Conservation (phyloP, 1,140 invertebrate genomes). For the Drosophila lini region DNA sequence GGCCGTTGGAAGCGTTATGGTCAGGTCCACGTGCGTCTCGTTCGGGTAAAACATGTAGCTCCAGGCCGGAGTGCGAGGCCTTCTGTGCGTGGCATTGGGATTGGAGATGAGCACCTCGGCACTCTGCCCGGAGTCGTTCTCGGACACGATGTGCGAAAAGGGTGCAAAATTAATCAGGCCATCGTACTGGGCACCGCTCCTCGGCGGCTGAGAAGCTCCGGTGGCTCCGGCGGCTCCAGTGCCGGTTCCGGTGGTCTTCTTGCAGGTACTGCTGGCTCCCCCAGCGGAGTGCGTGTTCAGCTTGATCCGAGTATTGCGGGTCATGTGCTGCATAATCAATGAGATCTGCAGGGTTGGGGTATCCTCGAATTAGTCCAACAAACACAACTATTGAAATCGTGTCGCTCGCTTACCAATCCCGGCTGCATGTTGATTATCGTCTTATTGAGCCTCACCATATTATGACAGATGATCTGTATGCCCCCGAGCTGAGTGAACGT, state of each 20-base stretch:
- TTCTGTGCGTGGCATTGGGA: constrained; percentile 90
- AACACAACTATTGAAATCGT: not conserved
- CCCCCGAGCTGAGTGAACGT: constrained; percentile 88
- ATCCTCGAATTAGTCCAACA: not conserved
- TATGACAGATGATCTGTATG: constrained; percentile 87
- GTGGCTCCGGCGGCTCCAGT: constrained; percentile 40
- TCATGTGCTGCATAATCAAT: constrained; percentile 88
- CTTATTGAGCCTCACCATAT: constrained; percentile 86
- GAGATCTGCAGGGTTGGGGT: constrained; percentile 78
- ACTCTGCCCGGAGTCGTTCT: constrained; percentile 93
- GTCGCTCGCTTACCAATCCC: constrained; percentile 69
- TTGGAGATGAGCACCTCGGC: constrained; percentile 93
- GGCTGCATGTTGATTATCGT: constrained; percentile 85
- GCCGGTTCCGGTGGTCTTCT: constrained; percentile 51
- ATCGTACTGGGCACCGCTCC: constrained; percentile 85
- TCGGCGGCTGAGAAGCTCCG: constrained; percentile 43
- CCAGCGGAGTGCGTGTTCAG: constrained; percentile 52
- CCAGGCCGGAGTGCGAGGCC: constrained; percentile 94
- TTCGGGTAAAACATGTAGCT: constrained; percentile 97
- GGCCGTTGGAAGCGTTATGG: constrained; percentile 94
- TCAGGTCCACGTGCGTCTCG: constrained; percentile 94
- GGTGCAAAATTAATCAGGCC: constrained; percentile 95
- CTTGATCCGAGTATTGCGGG: constrained; percentile 84
- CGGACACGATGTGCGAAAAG: constrained; percentile 91
- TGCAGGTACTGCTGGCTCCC: constrained; percentile 47